phyloP scores from a whole-genome alignment of 35 echinoderm and acorn worm species.

The Ptychodera flava region DNA sequence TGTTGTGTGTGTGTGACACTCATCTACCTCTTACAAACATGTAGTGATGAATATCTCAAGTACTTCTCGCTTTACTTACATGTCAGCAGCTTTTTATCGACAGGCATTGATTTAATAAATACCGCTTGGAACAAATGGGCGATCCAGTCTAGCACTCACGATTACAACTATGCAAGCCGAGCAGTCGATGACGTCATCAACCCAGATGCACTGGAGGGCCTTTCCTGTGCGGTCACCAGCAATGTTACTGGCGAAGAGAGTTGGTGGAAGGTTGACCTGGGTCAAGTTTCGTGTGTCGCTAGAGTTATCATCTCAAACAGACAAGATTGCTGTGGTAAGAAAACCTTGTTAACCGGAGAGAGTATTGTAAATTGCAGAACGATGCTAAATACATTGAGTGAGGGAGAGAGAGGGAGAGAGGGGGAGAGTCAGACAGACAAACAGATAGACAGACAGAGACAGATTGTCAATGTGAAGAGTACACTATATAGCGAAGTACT shows the following conservation, averaged over 20 bases:
- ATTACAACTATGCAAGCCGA: background rate
- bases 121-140: background rate
- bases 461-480: no score
- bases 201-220: background rate
- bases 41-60: no score
- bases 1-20: no score
- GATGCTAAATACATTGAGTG: background rate
- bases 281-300: background rate
- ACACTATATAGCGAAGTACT: no score
- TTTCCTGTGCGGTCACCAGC: background rate
- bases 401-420: background rate
- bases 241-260: no score
- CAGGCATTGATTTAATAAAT: no score
- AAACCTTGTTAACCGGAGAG: no score
- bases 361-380: no score
- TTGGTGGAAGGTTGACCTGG: background rate
- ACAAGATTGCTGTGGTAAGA: background rate
- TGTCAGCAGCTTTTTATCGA: no score
- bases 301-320: background rate
- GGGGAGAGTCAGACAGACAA: background rate
- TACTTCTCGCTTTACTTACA: no score
- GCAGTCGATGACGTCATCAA: background rate
- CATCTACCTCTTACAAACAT: no score
- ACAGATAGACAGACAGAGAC: background rate
- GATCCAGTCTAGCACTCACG: background rate